These are phyloP conservation scores for Xiphorhynchus elegans DNA, from an alignment of 2,113 vertebrate genomes.

Conservation along the genomic window DNA sequence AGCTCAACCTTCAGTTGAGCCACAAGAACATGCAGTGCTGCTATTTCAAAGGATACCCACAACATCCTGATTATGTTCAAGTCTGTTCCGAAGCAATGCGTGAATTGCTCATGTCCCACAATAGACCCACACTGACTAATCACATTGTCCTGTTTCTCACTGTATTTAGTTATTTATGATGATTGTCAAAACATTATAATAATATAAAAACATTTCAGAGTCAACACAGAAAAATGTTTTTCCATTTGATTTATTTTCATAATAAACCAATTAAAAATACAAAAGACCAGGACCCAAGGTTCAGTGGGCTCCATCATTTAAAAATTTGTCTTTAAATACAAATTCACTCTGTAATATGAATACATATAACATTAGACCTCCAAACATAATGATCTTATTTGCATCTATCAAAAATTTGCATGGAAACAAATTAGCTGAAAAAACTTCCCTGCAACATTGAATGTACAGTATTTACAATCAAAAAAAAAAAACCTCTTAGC, in stretches of 20 bases:
- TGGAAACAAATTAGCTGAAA: slow-evolving; percentile 76
- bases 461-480: slow-evolving; percentile 87
- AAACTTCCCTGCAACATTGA: slow-evolving; percentile 73
- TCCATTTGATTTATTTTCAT: slow-evolving; percentile 81
- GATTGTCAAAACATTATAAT: not conserved
- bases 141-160: fast-evolving
- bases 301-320: slow-evolving; percentile 76
- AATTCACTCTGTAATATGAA: slow-evolving; percentile 81
- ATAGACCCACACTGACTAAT: not conserved
- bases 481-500: slow-evolving; percentile 62
- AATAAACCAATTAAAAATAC: slow-evolving; percentile 87
- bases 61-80: fast-evolving
- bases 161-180: not conserved
- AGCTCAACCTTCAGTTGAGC: not conserved
- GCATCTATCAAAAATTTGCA: slow-evolving; percentile 82
- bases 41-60: not conserved
- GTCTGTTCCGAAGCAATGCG: not conserved
- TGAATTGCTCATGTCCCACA: not conserved
- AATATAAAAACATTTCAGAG: not conserved
- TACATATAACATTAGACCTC: slow-evolving; percentile 80
- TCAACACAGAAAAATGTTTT: slow-evolving; percentile 61
- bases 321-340: slow-evolving; percentile 85
- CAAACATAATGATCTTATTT: slow-evolving; percentile 80
- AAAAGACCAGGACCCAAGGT: slow-evolving; percentile 71
- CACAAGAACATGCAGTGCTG: not conserved